Evolutionary conservation across 2,888 invertebrate species (phyloP), one percentile per base, ranked within the genome.

Genomic region (Pyrrhosoma nymphula): DNA sequence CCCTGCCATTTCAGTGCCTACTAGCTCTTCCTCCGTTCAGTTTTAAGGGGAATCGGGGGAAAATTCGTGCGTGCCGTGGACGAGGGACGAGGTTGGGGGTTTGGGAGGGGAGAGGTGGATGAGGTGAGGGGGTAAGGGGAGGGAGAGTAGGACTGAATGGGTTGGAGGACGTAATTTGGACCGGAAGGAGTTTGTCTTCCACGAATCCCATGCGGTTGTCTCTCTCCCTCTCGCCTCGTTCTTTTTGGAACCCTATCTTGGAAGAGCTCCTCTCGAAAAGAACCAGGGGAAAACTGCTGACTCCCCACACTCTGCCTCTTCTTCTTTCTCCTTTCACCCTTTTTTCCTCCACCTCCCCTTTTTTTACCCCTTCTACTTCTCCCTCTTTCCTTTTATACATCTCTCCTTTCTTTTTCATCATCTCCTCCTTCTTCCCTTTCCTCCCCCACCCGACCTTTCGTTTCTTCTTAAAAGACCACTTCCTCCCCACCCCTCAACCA

Each of bases 181-280:
- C 93, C 93, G 93, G 93, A 93, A 93, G 93, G 93, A 93, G 93
- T 93, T 93, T 93, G 93, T 93, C 93, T 93, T 93, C 93, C 75
- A 93, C 93, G 93, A 93, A 93, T 93, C 93, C 93, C 69, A 69
- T 93, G 93, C 93, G 93, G 93, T 93, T 93, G 93, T 93, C 93
- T 20, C 60, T 60, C 20, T 60, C 60, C 20, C 90, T 35, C 56
- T 35, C 56, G 60, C 69, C 39, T 47, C 63, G 93, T 93, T 93
- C 93, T 16, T 93, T 93, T 93, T 93, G 93, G 93, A 75, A 69
- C 93, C 93, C 93, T 55, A 93, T 93, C 93, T 93, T 93, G 93
- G 93, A 93, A 93, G 63, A 60, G 35, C 69, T 39, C 6, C 60
- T 93, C 69, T 39, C 35, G 75, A 93, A 93, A 75, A 93, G 75